Base-by-base conservation (phyloP, 2,888 invertebrate genomes). In the Tachystola acroxantha region DNA sequence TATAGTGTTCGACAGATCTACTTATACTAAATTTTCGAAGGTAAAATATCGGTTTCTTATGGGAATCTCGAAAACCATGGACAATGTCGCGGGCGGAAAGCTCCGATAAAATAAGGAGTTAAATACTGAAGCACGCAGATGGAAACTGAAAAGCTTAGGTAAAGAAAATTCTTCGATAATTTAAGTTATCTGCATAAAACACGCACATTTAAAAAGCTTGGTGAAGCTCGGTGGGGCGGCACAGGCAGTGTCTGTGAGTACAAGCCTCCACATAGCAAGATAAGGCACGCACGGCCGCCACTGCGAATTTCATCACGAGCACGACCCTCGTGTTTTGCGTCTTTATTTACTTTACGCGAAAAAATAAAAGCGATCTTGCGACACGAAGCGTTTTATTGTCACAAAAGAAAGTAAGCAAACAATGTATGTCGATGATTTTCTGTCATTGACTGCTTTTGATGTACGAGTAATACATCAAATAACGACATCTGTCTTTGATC, bases 241-340 rank as follows among this genome's bases (percentile, higher is more conserved):
- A 25, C 11, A 16, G 16, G 10, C 56, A 61, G 27, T n/a, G n/a
- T n/a, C n/a, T n/a, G 12, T 10, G n/a, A 53, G 58, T 60, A 57
- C 50, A 63, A 71, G 59, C 59, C 59, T 64, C 52, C 51, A 58
- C 58, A 57, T 60, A 50, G 46, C 43, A 56, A 72, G 82, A 84
- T 84, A 82, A 82, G 79, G 75, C 84, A 82, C 79, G 80, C 77
- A 71, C 68, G 64, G 55, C 62, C 64, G 57, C 60, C 59, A 65
- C 64, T 61, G 72, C 58, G 61, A 72, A 71, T 76, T 74, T 73
- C 65, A 70, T 70, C 69, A 69, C 63, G 57, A 55, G 9, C n/a
- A 24, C 62, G 59, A 55, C 63, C 61, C 65, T 61, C 60, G 43
- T 55, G 53, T 57, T 55, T 64, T 58, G 58, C 50, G 59, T 63